Percentiles rank a stretch among this genome's conserved stretches.
These are phyloP conservation scores for Stylophora pistillata DNA, from an alignment of 64 coral and sea anemone genomes.

Conservation along the genomic window DNA sequence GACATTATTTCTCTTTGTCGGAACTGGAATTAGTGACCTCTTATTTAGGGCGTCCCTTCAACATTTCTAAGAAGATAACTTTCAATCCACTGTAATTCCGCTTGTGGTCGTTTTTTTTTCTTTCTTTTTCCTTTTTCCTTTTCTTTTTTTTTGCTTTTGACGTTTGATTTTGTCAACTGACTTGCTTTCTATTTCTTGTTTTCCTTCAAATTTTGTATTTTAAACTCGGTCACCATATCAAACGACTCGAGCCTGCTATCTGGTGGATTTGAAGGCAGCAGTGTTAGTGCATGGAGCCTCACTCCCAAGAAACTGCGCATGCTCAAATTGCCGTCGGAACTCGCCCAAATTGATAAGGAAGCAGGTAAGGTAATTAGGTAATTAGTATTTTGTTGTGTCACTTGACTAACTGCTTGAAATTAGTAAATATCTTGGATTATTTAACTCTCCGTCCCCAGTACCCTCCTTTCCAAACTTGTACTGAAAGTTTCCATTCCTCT, in stretches of 20 bases:
- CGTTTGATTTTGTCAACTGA: neutral
- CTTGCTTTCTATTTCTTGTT: neutral
- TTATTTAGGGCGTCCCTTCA: too few species aligned
- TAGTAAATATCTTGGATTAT: constrained; percentile 28
- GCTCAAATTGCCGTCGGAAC: constrained; percentile 73
- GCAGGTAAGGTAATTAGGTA: constrained; percentile 42
- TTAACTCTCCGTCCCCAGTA: constrained; percentile 31
- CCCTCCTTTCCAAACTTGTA: constrained; percentile 47
- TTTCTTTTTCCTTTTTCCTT: neutral
- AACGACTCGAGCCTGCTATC: constrained; percentile 86
- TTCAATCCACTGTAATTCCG: too few species aligned
- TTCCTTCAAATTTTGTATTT: constrained; percentile 21
- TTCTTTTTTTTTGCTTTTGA: neutral
- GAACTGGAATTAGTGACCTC: too few species aligned
- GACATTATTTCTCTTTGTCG: too few species aligned
- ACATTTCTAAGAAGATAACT: too few species aligned
- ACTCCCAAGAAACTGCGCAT: constrained; percentile 88
- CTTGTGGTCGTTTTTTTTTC: too few species aligned
- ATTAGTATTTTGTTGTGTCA: neutral
- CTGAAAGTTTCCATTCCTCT: constrained; percentile 46
- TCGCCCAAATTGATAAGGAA: constrained; percentile 95
- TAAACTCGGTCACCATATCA: constrained; percentile 82
- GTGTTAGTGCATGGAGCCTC: constrained; percentile 87
- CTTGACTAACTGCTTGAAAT: neutral
- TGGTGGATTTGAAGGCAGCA: constrained; percentile 96